Evolutionary conservation across 2,113 vertebrate genomes (phyloP), one percentile per base, ranked within the genome.

Genomic region (Lota lota): DNA sequence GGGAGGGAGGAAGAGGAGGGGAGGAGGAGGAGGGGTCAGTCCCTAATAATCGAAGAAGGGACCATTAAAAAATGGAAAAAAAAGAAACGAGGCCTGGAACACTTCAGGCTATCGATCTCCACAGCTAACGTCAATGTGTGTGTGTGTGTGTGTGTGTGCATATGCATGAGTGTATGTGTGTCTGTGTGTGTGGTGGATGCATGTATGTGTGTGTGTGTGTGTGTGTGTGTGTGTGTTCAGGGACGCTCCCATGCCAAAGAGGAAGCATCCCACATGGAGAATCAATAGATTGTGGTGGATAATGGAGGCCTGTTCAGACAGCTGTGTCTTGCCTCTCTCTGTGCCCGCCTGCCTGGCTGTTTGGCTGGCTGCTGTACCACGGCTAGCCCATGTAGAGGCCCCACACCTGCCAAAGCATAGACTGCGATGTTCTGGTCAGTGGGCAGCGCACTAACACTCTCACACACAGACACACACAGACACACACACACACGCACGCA

Each of bases 251-350:
- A 90, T 78, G 92, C 89, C 91, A 93, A 92, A 92, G 90, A 94
- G 92, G 91, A 93, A 94, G 92, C 89, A 91, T 94, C 94, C 94
- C 94, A 95, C 94, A 90, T 94, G 93, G 95, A 88, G 90, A 94
- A 95, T 97, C 94, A 94, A 95, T 96, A 92, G 88, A 75, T 89
- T 86, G 93, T 77, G 81, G 90, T 91, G 87, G 92, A 95, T 95
- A 96, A 97, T 96, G 92, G 94, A 93, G 93, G 88, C 87, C 91
- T 89, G 92, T 88, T 91, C 91, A 87, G 89, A 90, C 95, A 96
- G 95, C 95, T 97, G 95, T 94, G 94, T 85, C 93, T 92, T 92
- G 90, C 90, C 92, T 86, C 67, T 71, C 79, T 73, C 60, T 70
- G 22, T 63, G 51, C 33, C 56, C 83, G 82, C 85, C 90, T 89